Evolutionary conservation across 2,888 invertebrate species (phyloP).

Genomic region (Chesias legatella): DNA sequence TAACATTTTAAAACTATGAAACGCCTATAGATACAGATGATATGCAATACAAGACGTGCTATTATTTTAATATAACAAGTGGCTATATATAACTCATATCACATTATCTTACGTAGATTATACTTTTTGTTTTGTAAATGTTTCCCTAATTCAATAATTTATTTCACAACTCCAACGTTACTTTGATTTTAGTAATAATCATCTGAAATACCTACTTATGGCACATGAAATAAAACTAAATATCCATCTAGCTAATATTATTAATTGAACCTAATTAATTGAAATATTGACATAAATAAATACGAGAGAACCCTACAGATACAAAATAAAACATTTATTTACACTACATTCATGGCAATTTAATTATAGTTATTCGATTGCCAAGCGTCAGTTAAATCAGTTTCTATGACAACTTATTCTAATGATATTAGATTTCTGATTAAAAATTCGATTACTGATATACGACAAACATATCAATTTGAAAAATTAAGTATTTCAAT

Average conservation of each 20-base stretch:
- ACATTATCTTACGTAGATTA: slow-evolving; percentile 78
- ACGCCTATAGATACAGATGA: slow-evolving; percentile 59
- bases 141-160: slow-evolving; percentile 57
- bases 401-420: slow-evolving; percentile 57
- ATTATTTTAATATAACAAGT: slow-evolving; percentile 71
- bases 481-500: slow-evolving; percentile 56
- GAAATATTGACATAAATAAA: slow-evolving; percentile 18
- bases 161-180: slow-evolving; percentile 75
- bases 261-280: slow-evolving; percentile 24
- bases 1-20: slow-evolving; percentile 43
- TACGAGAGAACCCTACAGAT: slow-evolving; percentile 5
- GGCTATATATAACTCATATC: slow-evolving; percentile 72
- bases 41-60: slow-evolving; percentile 78
- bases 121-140: slow-evolving; percentile 61
- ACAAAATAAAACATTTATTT: slow-evolving; percentile 21
- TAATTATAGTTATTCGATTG: slow-evolving; percentile 64
- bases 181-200: slow-evolving; percentile 37
- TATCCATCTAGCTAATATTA: slow-evolving; percentile 24
- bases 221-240: slow-evolving; percentile 65
- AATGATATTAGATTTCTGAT: slow-evolving; percentile 63
- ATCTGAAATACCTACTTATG: slow-evolving; percentile 60
- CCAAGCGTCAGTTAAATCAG: slow-evolving; percentile 69
- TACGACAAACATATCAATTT: slow-evolving; percentile 72
- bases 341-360: slow-evolving; percentile 37
- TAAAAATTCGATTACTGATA: slow-evolving; percentile 77